A percentile compares a stretch with the other conserved stretches of the same genome.
Evolutionary conservation across 2,888 invertebrate species (phyloP).

Genomic region (Drosophila mimetica): DNA sequence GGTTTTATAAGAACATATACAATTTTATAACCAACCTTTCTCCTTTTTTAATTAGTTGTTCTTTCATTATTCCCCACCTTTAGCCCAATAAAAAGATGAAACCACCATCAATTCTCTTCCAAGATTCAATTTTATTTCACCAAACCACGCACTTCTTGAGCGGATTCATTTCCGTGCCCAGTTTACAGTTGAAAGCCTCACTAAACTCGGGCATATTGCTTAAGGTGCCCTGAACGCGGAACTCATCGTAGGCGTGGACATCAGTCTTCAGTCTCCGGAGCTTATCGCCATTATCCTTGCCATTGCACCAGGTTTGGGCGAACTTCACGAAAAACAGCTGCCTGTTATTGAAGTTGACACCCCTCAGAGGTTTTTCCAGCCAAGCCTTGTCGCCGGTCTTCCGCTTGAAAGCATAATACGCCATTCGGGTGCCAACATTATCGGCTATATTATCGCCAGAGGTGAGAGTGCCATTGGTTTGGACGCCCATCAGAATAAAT

Average conservation of each 20-base stretch:
- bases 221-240: constrained; percentile 93
- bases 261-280: constrained; percentile 92
- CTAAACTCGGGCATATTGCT: constrained; percentile 94
- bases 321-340: constrained; percentile 97
- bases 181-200: constrained; percentile 90
- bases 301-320: constrained; percentile 88
- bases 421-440: constrained; percentile 95
- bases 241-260: constrained; percentile 94
- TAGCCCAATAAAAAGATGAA: neutral
- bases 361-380: constrained; percentile 89
- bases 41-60: too few relatives aligned
- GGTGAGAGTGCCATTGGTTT: constrained; percentile 80
- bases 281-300: constrained; percentile 67
- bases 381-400: constrained; percentile 83
- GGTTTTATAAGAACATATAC: too few relatives aligned
- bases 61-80: neutral
- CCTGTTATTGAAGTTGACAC: constrained; percentile 92
- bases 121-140: constrained; percentile 85
- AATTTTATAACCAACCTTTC: too few relatives aligned
- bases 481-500: constrained; percentile 70
- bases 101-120: neutral
- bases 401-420: constrained; percentile 92
- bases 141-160: constrained; percentile 94
- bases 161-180: constrained; percentile 93
- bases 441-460: constrained; percentile 95